Conservation (phyloP, 2,888 invertebrate species). For the Dorcus parallelipipedus region DNA sequence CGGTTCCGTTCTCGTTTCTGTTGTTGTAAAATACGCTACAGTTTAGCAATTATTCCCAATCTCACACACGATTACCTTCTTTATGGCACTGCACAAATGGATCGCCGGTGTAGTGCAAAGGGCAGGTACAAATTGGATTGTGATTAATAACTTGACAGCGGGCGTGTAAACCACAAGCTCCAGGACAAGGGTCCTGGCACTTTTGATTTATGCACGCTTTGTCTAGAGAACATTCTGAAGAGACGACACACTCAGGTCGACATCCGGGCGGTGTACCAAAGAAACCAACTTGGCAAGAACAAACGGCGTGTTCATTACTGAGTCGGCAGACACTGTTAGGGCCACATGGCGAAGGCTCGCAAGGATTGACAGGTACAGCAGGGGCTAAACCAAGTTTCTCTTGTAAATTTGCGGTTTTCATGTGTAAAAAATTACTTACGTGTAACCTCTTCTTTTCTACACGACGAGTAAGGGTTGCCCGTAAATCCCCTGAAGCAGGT, state of each 20-base stretch:
- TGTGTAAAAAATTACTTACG: slow-evolving; percentile 50
- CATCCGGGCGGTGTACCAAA: slow-evolving; percentile 59
- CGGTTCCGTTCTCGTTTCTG: slow-evolving; percentile 34
- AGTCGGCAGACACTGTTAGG: slow-evolving; percentile 59
- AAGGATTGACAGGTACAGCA: slow-evolving; percentile 50
- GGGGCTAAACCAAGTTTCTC: neutral
- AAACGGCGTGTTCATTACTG: slow-evolving; percentile 56
- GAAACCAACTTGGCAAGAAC: slow-evolving; percentile 59
- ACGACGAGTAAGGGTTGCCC: slow-evolving; percentile 81
- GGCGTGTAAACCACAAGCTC: slow-evolving; percentile 58
- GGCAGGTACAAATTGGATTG: slow-evolving; percentile 63
- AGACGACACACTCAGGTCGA: slow-evolving; percentile 59
- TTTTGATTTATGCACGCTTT: slow-evolving; percentile 62
- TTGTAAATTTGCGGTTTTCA: neutral
- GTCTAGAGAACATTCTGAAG: slow-evolving; percentile 58
- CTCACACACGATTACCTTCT: slow-evolving; percentile 39
- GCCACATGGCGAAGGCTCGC: slow-evolving; percentile 61
- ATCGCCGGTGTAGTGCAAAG: slow-evolving; percentile 57
- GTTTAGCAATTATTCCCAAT: neutral
- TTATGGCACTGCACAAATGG: slow-evolving; percentile 55
- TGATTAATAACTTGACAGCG: slow-evolving; percentile 60
- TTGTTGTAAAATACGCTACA: slow-evolving; percentile 1
- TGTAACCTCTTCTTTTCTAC: slow-evolving; percentile 57
- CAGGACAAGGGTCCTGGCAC: slow-evolving; percentile 62
- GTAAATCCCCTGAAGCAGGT: slow-evolving; percentile 71